Base-by-base conservation (phyloP, 2,888 invertebrate species). In the Sphaerophoria taeniata region DNA sequence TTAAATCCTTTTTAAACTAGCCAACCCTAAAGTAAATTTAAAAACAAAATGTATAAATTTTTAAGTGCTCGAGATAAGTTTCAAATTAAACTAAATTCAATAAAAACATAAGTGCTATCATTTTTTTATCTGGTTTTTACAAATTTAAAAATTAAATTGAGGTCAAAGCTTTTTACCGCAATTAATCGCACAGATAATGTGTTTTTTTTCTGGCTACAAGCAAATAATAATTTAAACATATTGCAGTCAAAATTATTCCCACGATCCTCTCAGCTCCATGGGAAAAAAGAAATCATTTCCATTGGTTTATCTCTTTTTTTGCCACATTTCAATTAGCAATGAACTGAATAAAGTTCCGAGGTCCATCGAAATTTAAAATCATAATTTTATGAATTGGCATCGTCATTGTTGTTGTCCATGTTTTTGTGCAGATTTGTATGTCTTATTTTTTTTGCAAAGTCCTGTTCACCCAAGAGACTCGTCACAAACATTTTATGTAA, bases 321-420 rank as follows among this genome's bases (percentile, higher is more conserved):
- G 11, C 36, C 53, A 60, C 70, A 39, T 77, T 78, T 78, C 77
- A 78, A 78, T 71, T 78, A 71, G 56, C 63, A 39, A 33, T 58
- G 65, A 78, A 63, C 71, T 63, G 55, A 47, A 71, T 71, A 39
- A 71, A 71, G 31, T 16, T 65, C 12, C 6, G 49, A 49, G 4
- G 43, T 49, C 61, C 77, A 34, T 49, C 12, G 11, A n/a, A 47
- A 43, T 65, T 72, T 65, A 34, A 34, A 58, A 78, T 72, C 65
- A 58, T 78, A 72, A 72, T 72, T 78, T 65, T 51, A 78, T 72
- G 65, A 72, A 65, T 65, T 72, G 63, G 58, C 71, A 36, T 60
- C 14, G 45, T 51, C 45, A 14, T 33, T 33, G 51, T 31, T 24
- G 3, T 43, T 61, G 51, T 43, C 16, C n/a, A n/a, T 60, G 43